Conservation (phyloP, 1,140 invertebrate genomes). For the Pentalonia nigronervosa region DNA sequence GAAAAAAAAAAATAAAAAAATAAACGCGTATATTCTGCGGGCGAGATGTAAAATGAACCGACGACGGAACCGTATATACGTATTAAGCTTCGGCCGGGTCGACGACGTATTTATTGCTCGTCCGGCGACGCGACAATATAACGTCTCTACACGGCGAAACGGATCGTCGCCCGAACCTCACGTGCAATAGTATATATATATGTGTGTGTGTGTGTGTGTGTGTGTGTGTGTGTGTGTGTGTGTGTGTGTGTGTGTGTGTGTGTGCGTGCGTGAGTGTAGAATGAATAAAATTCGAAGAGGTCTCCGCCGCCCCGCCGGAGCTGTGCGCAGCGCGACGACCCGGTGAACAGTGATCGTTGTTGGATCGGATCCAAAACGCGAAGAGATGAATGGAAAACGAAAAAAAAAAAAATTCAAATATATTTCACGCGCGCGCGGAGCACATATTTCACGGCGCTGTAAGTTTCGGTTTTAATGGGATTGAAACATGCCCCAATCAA, state of each 20-base stretch:
- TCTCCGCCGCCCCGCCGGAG: background rate
- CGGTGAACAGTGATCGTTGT: slow-evolving; percentile 7
- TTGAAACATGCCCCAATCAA: slow-evolving; percentile 51
- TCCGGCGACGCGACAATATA: background rate
- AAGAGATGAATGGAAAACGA: background rate
- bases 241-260: no score
- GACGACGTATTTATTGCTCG: slow-evolving; percentile 41
- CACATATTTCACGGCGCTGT: background rate
- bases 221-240: no score
- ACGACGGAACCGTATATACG: background rate
- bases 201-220: no score
- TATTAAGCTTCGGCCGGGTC: background rate
- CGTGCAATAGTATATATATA: background rate
- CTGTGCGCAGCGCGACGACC: background rate
- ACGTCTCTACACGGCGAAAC: background rate
- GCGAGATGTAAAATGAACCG: background rate
- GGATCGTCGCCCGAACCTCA: background rate
- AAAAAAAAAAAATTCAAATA: background rate
- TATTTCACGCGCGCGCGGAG: background rate
- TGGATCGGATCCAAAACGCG: slow-evolving; percentile 21
- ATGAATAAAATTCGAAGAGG: slow-evolving; percentile 29
- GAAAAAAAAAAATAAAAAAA: background rate
- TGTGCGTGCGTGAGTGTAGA: background rate
- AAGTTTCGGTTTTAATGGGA: slow-evolving; percentile 49
- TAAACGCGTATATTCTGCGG: background rate